A percentile compares a stretch with the other conserved stretches of the same genome.
phyloP scores from a whole-genome alignment of 2,888 invertebrate species.

The Hemicrepidius hirtus region DNA sequence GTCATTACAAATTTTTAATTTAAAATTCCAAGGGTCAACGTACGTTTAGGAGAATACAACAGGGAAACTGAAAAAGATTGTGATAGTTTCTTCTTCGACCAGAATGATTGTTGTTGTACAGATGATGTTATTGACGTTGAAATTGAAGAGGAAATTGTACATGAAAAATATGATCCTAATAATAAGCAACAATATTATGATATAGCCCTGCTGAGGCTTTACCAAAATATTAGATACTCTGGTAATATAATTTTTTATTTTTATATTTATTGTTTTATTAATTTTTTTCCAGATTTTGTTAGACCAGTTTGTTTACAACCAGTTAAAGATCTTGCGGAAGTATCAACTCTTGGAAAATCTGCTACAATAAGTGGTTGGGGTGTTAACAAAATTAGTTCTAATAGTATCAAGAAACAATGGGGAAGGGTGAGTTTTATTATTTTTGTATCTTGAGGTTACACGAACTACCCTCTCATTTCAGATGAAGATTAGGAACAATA shows the following conservation, averaged over 20 bases:
- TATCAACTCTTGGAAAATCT: constrained; percentile 41
- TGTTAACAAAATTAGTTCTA: too few relatives aligned
- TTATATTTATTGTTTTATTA: constrained; percentile 4
- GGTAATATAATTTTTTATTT: constrained; percentile 65
- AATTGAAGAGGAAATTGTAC: constrained; percentile 79
- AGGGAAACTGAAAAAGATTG: constrained; percentile 78
- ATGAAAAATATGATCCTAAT: constrained; percentile 77
- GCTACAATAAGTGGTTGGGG: constrained; percentile 68
- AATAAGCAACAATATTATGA: constrained; percentile 79
- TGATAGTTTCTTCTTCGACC: constrained; percentile 61
- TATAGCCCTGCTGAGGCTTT: constrained; percentile 81
- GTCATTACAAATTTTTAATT: neutral
- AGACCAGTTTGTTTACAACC: constrained; percentile 78
- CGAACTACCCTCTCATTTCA: too few relatives aligned
- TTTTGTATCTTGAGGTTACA: neutral
- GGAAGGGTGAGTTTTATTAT: neutral
- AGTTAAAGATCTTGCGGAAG: neutral
- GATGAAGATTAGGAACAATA: constrained; percentile 14
- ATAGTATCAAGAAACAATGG: neutral
- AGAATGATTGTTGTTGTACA: constrained; percentile 72
- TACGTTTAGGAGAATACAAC: constrained; percentile 79
- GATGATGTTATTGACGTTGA: constrained; percentile 74
- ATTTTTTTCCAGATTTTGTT: constrained; percentile 72
- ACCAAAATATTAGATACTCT: constrained; percentile 73
- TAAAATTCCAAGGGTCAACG: constrained; percentile 71